Base-by-base conservation (phyloP, 2,888 invertebrate genomes). In the Epinotia bilunana region DNA sequence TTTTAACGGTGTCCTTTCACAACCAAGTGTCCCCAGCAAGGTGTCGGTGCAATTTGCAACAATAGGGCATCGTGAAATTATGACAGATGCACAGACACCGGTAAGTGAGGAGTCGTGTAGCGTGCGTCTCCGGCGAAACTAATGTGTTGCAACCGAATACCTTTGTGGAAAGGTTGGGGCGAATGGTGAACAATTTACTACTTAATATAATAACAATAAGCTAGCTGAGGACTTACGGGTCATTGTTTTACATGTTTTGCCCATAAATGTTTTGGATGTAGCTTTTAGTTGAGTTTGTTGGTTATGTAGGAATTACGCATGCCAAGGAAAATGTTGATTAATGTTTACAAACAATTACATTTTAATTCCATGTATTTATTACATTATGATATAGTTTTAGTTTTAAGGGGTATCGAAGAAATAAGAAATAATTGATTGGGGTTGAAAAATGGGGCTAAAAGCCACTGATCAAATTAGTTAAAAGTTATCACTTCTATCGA, bases 91-190 rank as follows among this genome's bases (percentile, higher is more conserved):
- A 71, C 65, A 70, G 60, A 28, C 53, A 39, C 49, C 78, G 67
- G 77, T 84, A 85, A 88, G 86, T 84, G 85, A 83, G 76, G 83
- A 86, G 80, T 85, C 86, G 83, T 87, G 87, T 87, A 62, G 71
- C 62, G 68, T 75, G 72, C 75, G 72, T 69, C 68, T 55, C 62
- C 82, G 83, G 81, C 55, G 72, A 62, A 73, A 61, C 73, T 75
- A 76, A 74, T 57, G 65, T 73, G 67, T 87, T 82, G 89, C 83
- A 89, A 87, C 78, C 62, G 76, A 79, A 85, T 83, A 78, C 83
- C 83, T 79, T 74, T 46, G 84, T 74, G 76, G 74, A 88, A 88
- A 89, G 89, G 89, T 88, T 87, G 83, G 82, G 81, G 81, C 77
- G 83, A 81, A 80, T 78, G 77, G 77, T 68, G 74, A 79, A 78